Evolutionary conservation across 2,888 invertebrate genomes (phyloP), one percentile per base, ranked within the genome.

Genomic region (Mythimna loreyi): DNA sequence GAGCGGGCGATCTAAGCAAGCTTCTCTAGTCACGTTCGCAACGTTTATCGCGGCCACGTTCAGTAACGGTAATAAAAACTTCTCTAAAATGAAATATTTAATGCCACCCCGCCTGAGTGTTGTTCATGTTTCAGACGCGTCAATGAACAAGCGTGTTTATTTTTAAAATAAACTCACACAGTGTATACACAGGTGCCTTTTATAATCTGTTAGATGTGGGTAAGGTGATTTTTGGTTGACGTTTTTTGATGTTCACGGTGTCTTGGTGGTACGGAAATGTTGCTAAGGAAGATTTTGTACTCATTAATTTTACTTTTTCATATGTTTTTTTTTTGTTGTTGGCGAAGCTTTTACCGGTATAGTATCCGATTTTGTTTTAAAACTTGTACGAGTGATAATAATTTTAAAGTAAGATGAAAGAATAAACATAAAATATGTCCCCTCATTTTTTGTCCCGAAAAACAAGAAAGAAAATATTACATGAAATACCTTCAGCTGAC

Each of bases 51-150:
- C 88, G 91, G 88, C 92, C 95, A 94, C 95, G 95, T 94, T 92
- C 92, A 86, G 91, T 84, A 90, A 87, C 91, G 91, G 94, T 91
- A 94, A 94, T 95, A 94, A 95, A 95, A 95, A 95, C 93, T 95
- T 94, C 93, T 94, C 94, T 94, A 93, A 94, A 95, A 94, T 95
- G 93, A 94, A 95, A 94, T 94, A 94, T 95, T 94, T 94, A 95
- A 94, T 93, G 91, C 92, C 90, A 87, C 91, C 91, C 87, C 84
- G 83, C 81, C 87, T 89, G 91, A 91, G 91, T 90, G 89, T 90
- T 90, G 83, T 84, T 86, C 87, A 87, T 87, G 89, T 84, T 86
- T 85, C 83, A 80, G 82, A 77, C 82, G 84, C 87, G 85, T 85
- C 89, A 87, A 89, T 92, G 89, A 91, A 90, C 89, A 88, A 85